These are phyloP conservation scores for Chaetura pelagica DNA, from an alignment of 2,113 vertebrate genomes.

Conservation along the genomic window DNA sequence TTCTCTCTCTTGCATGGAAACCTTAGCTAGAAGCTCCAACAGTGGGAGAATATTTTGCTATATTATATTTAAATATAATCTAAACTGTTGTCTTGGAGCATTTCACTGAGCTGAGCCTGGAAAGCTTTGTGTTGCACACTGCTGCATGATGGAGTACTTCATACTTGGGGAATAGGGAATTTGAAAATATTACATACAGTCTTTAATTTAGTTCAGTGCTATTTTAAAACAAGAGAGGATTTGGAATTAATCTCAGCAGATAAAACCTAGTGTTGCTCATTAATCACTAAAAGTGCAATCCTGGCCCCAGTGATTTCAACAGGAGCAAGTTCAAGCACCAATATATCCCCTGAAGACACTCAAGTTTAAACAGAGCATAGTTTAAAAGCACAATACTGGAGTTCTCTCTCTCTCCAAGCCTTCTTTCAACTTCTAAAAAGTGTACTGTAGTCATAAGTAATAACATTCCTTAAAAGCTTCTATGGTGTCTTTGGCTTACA, in stretches of 20 bases:
- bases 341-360: constrained; percentile 33
- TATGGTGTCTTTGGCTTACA: background rate
- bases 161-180: rapidly evolving
- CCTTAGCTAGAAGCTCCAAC: background rate
- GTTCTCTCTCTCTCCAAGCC: background rate
- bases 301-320: background rate
- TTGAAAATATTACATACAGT: background rate
- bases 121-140: background rate
- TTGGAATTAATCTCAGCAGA: constrained; percentile 4
- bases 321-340: constrained; percentile 47
- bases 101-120: background rate
- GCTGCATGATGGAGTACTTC: background rate
- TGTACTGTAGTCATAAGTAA: background rate
- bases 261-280: background rate
- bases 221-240: background rate
- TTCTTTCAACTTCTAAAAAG: background rate
- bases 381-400: background rate
- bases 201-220: background rate
- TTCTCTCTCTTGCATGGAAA: background rate
- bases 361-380: constrained; percentile 39
- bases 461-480: background rate
- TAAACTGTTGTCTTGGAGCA: background rate
- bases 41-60: background rate
- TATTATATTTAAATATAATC: background rate
- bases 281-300: background rate